Percentiles rank a stretch among this genome's conserved stretches.
These are phyloP conservation scores for Acronicta psi DNA, from an alignment of 2,888 invertebrate genomes.

Conservation along the genomic window DNA sequence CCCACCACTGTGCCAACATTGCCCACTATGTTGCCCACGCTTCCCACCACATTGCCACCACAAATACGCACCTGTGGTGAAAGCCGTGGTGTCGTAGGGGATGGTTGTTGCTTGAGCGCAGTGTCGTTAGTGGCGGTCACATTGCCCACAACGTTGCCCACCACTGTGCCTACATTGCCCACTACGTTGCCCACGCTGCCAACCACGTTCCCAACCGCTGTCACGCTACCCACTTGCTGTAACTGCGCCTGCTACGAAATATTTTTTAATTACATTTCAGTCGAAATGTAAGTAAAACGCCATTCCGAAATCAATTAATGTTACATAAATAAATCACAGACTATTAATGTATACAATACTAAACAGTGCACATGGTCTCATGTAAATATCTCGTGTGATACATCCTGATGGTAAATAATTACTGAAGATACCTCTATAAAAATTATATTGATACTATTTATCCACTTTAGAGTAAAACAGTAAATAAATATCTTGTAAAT, in stretches of 20 bases:
- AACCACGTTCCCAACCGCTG: constrained; percentile 62
- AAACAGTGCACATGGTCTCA: too few species aligned
- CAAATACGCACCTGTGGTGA: constrained; percentile 78
- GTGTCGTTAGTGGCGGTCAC: constrained; percentile 71
- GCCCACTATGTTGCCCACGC: constrained; percentile 57
- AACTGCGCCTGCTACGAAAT: constrained; percentile 91
- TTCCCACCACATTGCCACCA: constrained; percentile 44
- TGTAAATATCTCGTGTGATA: too few species aligned
- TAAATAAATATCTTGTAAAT: too few species aligned
- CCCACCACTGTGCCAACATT: constrained; percentile 62
- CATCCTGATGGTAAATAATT: too few species aligned
- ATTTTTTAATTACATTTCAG: constrained; percentile 1
- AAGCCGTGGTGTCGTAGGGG: constrained; percentile 79
- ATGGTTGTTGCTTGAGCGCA: constrained; percentile 80
- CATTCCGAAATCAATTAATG: too few species aligned
- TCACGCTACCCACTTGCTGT: constrained; percentile 85
- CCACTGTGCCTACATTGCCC: constrained; percentile 60
- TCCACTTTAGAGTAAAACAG: too few species aligned
- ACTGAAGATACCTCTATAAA: not conserved
- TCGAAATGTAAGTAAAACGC: not conserved
- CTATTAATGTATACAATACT: too few species aligned
- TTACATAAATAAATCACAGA: too few species aligned
- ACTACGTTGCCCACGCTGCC: constrained; percentile 57
- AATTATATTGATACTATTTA: not conserved
- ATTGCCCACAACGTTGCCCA: constrained; percentile 59